Conservation (phyloP, 2,113 vertebrate species). For the Sinocyclocheilus grahami region DNA sequence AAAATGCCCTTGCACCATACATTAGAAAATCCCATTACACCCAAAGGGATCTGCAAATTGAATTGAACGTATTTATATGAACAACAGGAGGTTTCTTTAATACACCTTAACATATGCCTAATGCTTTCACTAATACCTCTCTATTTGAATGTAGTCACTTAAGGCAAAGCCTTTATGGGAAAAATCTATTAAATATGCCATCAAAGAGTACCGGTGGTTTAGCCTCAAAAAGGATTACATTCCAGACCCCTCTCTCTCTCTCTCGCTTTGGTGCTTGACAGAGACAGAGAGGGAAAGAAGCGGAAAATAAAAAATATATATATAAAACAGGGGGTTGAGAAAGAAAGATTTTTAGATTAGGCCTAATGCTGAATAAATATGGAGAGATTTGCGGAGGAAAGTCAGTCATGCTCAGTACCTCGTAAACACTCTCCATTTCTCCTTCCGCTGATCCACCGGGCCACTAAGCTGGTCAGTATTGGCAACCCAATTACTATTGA, state of each 20-base stretch:
- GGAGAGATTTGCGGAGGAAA: constrained; percentile 71
- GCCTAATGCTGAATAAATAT: constrained; percentile 78
- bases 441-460: constrained; percentile 58
- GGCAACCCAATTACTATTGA: constrained; percentile 77
- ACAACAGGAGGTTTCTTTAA: constrained; percentile 84
- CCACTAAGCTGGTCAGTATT: constrained; percentile 68
- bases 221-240: constrained; percentile 54
- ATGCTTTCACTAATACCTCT: constrained; percentile 73
- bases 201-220: constrained; percentile 54
- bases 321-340: constrained; percentile 24
- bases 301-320: constrained; percentile 18
- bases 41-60: constrained; percentile 87
- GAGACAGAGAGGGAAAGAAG: constrained; percentile 57
- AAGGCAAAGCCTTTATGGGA: constrained; percentile 73
- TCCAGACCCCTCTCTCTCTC: background rate
- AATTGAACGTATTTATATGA: constrained; percentile 84
- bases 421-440: constrained; percentile 75
- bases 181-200: constrained; percentile 67
- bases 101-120: constrained; percentile 86
- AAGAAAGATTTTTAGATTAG: constrained; percentile 67
- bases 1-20: constrained; percentile 15
- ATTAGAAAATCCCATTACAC: constrained; percentile 86
- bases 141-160: constrained; percentile 69
- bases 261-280: constrained; percentile 37
- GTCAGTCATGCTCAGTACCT: constrained; percentile 74